These are phyloP conservation scores for Pararge aegeria DNA, from an alignment of 1,140 invertebrate genomes.

Conservation along the genomic window DNA sequence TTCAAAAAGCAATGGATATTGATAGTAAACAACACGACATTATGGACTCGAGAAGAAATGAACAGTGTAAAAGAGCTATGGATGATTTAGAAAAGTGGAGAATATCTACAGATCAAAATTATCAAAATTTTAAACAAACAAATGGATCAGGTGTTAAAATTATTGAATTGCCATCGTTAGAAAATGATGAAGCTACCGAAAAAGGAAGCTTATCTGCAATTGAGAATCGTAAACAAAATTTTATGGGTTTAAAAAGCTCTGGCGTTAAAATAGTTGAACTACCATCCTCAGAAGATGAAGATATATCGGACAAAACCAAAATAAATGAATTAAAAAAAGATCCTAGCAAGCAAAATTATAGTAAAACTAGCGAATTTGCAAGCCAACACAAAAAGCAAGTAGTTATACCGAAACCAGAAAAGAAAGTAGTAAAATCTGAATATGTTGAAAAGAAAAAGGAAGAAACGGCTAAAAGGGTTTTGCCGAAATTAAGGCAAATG, in stretches of 20 bases:
- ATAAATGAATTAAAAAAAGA: too few relatives aligned
- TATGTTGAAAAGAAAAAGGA: slow-evolving; percentile 64
- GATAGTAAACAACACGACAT: slow-evolving; percentile 77
- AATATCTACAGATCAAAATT: slow-evolving; percentile 2
- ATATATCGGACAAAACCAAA: slow-evolving; percentile 5
- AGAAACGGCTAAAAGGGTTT: slow-evolving; percentile 51
- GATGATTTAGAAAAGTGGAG: slow-evolving; percentile 85
- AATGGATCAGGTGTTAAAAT: not conserved
- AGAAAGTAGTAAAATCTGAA: slow-evolving; percentile 54
- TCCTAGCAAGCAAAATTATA: slow-evolving; percentile 1
- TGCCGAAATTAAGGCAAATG: slow-evolving; percentile 81
- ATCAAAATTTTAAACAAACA: not conserved
- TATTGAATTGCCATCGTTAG: slow-evolving; percentile 1
- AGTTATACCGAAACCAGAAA: slow-evolving; percentile 23
- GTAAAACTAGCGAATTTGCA: not conserved
- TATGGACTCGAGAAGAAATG: slow-evolving; percentile 81
- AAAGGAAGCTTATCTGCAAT: not conserved
- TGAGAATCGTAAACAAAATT: not conserved
- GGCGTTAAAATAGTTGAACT: slow-evolving; percentile 48
- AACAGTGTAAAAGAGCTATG: slow-evolving; percentile 82
- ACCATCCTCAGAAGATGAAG: slow-evolving; percentile 39
- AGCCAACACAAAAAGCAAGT: not conserved
- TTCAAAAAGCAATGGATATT: slow-evolving; percentile 82
- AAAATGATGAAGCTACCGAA: slow-evolving; percentile 10
- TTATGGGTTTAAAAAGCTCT: not conserved